Evolutionary conservation across 1,140 invertebrate genomes (phyloP).

Genomic region (Acromyrmex echinatior): DNA sequence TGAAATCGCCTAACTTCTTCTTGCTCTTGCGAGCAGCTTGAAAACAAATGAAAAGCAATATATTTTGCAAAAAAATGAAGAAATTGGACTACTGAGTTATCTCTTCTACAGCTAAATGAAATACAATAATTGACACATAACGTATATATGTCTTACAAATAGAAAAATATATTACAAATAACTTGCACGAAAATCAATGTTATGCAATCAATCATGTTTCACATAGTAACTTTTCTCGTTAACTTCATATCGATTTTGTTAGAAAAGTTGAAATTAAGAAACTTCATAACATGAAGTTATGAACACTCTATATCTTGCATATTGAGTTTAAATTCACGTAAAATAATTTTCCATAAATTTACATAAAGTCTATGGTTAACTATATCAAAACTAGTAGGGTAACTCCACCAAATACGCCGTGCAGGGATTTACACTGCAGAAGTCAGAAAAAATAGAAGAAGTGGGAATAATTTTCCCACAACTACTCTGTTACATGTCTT

Average conservation of each 20-base stretch:
- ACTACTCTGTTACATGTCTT: too few species aligned
- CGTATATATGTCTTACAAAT: too few species aligned
- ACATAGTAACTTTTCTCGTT: conserved; percentile 3
- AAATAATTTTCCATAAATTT: conserved; percentile 20
- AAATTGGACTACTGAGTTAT: neutral
- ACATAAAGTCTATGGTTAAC: conserved; percentile 14
- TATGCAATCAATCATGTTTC: neutral
- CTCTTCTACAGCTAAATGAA: neutral
- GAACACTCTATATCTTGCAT: neutral
- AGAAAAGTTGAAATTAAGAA: neutral
- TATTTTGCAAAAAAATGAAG: neutral
- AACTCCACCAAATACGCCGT: too few species aligned
- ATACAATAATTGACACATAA: neutral
- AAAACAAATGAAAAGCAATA: neutral
- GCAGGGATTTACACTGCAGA: too few species aligned
- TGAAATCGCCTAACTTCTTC: neutral
- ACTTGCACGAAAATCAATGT: neutral
- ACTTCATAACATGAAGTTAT: conserved; percentile 8
- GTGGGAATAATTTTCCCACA: too few species aligned
- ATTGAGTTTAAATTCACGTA: neutral
- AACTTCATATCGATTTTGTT: neutral
- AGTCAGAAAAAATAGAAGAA: too few species aligned
- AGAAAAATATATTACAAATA: neutral
- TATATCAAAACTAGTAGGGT: neutral
- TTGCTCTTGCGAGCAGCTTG: neutral